These are phyloP conservation scores for Pseudomyrmex sp. DNA, from an alignment of 1,140 invertebrate species.

Conservation along the genomic window DNA sequence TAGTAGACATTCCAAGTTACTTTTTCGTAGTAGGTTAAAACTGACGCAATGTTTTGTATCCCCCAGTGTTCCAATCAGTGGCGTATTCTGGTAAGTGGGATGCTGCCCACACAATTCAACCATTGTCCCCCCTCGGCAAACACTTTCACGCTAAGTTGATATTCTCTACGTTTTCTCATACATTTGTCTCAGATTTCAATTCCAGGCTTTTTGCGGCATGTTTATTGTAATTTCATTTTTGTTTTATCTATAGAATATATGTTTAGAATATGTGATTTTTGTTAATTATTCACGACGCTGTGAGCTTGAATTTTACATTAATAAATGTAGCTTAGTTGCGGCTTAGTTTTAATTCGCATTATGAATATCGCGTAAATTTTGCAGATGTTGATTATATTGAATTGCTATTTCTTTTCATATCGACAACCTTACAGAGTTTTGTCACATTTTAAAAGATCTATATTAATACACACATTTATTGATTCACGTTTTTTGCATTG, in stretches of 20 bases:
- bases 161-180: conserved; percentile 69
- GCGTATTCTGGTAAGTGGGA: conserved; percentile 95
- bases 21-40: conserved; percentile 73
- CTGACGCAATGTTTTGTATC: conserved; percentile 86
- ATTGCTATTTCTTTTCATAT: no score
- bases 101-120: conserved; percentile 82
- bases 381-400: background rate
- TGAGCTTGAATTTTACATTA: conserved; percentile 72
- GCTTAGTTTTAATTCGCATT: conserved; percentile 57
- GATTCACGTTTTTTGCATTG: conserved; percentile 7
- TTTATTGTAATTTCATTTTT: conserved; percentile 69
- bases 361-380: background rate
- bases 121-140: conserved; percentile 74
- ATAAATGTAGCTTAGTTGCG: conserved; percentile 60
- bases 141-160: conserved; percentile 83
- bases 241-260: conserved; percentile 54
- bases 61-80: conserved; percentile 96
- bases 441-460: background rate
- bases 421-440: background rate
- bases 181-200: conserved; percentile 69
- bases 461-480: background rate
- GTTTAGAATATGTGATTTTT: conserved; percentile 62
- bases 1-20: conserved; percentile 59
- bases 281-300: conserved; percentile 12
- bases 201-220: conserved; percentile 79